phyloP scores from a whole-genome alignment of 2,888 invertebrate genomes.

The Opisthograptis luteolata region DNA sequence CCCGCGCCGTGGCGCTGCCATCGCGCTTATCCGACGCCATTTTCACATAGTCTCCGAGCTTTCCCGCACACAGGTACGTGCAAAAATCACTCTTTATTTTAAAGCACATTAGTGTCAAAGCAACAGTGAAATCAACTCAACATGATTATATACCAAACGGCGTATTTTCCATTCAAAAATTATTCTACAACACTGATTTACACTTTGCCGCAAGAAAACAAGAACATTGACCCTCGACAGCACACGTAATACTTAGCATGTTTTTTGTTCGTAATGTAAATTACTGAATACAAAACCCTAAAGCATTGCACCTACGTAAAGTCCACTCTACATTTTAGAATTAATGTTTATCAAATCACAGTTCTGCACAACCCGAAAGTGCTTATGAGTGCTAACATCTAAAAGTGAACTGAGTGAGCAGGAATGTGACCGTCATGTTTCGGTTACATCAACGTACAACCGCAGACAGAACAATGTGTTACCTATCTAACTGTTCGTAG shows the following conservation, averaged over 20 bases:
- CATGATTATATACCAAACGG: conserved; percentile 16
- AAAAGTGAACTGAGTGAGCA: conserved; percentile 70
- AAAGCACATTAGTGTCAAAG: conserved; percentile 33
- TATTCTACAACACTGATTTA: conserved; percentile 23
- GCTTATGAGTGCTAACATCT: conserved; percentile 71
- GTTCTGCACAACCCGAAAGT: conserved; percentile 43
- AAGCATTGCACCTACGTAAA: conserved; percentile 49
- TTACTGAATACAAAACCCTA: conserved; percentile 60
- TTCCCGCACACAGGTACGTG: conserved; percentile 80
- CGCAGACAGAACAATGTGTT: conserved; percentile 56
- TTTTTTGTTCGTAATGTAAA: conserved; percentile 74
- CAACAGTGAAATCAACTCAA: conserved; percentile 35
- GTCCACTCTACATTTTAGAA: conserved; percentile 38
- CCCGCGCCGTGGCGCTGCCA: conserved; percentile 72
- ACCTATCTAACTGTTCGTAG: conserved; percentile 58
- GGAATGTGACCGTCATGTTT: conserved; percentile 83
- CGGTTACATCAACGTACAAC: conserved; percentile 78
- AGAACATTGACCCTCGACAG: conserved; percentile 72
- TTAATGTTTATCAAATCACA: conserved; percentile 38
- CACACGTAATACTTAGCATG: conserved; percentile 81
- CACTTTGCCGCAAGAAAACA: conserved; percentile 55
- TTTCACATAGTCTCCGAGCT: conserved; percentile 79
- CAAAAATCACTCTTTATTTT: conserved; percentile 39
- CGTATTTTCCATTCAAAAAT: conserved; percentile 18
- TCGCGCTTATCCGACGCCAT: conserved; percentile 78